phyloP scores from a whole-genome alignment of 2,797 vertebrate species.

The Borostomias antarcticus region DNA sequence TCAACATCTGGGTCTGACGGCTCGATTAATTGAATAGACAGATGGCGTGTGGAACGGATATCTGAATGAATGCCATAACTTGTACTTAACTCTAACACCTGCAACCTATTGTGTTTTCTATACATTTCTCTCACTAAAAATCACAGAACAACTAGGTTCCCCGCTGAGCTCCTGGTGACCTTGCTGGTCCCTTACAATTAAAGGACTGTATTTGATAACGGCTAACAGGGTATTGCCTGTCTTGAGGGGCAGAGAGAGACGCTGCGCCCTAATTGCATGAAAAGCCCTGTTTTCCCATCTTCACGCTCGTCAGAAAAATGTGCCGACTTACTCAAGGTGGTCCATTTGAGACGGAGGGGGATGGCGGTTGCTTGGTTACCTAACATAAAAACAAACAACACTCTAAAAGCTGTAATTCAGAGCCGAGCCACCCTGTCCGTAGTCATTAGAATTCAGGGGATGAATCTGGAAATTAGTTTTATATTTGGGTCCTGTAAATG shows the following conservation, averaged over 20 bases:
- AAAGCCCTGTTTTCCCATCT: slow-evolving; percentile 1
- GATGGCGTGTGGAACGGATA: neutral
- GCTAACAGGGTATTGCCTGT: slow-evolving; percentile 8
- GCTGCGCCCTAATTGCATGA: neutral
- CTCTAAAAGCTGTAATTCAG: slow-evolving; percentile 37
- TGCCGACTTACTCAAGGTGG: slow-evolving; percentile 31
- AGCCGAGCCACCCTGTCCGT: slow-evolving; percentile 20
- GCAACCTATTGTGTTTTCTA: neutral
- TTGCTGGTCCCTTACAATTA: neutral
- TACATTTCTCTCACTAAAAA: too few relatives aligned
- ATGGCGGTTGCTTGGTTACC: slow-evolving; percentile 34
- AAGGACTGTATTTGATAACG: neutral
- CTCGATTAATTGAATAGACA: neutral
- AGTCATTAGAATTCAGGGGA: slow-evolving; percentile 41
- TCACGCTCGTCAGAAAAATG: slow-evolving; percentile 22
- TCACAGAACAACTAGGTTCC: too few relatives aligned
- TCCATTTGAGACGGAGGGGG: slow-evolving; percentile 30
- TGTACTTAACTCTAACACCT: too few relatives aligned
- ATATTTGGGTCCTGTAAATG: slow-evolving; percentile 26
- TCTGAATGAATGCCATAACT: neutral
- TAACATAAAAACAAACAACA: slow-evolving; percentile 35
- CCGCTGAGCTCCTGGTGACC: too few relatives aligned
- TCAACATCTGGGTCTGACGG: neutral
- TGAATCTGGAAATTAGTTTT: slow-evolving; percentile 38
- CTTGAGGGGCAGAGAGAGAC: neutral